These are phyloP conservation scores for Stomatorhinus walkeri DNA, from an alignment of 2,797 vertebrate species.

Conservation along the genomic window DNA sequence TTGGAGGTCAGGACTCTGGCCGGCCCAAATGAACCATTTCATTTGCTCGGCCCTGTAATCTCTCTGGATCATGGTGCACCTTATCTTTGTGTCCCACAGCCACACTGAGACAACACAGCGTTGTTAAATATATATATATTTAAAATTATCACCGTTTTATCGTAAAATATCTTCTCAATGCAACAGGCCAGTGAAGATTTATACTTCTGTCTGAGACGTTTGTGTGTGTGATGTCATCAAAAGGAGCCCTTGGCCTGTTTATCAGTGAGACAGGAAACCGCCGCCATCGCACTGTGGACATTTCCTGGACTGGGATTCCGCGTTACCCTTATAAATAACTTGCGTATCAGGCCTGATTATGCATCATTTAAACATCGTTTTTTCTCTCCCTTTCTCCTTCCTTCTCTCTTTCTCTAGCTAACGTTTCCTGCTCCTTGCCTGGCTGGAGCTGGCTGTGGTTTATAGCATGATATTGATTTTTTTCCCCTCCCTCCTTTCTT, in stretches of 20 bases:
- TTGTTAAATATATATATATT: neutral
- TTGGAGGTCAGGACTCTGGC: neutral
- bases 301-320: neutral
- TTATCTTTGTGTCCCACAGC: neutral
- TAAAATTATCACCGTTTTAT: neutral
- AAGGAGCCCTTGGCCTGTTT: neutral
- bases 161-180: neutral
- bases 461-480: conserved; percentile 88
- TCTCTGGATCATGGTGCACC: neutral
- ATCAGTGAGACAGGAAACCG: neutral
- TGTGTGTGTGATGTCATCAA: neutral
- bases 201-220: neutral
- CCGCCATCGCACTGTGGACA: too few relatives aligned
- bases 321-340: neutral
- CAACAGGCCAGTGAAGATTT: neutral
- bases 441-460: conserved; percentile 71
- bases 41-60: neutral
- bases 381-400: neutral
- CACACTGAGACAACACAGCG: neutral
- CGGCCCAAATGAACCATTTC: neutral
- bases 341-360: neutral
- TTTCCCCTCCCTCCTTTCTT: conserved; percentile 50
- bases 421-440: conserved; percentile 69
- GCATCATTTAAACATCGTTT: neutral
- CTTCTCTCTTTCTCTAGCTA: conserved; percentile 48